phyloP scores from a whole-genome alignment of 92 coral and sea anemone species.

The Plumapathes pennacea region DNA sequence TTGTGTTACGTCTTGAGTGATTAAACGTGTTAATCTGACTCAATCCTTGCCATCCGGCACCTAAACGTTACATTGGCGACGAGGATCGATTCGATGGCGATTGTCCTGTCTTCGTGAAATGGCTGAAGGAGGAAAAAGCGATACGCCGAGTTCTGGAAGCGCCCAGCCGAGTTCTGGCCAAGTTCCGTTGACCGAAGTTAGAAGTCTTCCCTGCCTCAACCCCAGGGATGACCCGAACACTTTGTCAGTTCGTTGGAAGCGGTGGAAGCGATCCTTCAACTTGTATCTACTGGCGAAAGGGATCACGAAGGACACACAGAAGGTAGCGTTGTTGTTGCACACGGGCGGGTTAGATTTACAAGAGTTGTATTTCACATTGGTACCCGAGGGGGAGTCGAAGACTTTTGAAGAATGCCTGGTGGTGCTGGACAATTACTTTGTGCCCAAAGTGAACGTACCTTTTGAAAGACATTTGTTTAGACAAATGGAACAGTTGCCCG shows the following conservation, averaged over 20 bases:
- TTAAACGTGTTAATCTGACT: no score
- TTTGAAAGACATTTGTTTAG: conserved; percentile 40
- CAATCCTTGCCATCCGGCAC: no score
- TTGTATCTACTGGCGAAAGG: conserved; percentile 54
- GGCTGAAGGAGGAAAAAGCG: no score
- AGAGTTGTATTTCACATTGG: conserved; percentile 27
- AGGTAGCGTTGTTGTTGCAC: conserved; percentile 39
- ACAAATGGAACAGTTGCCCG: conserved; percentile 15
- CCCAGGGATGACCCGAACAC: conserved; percentile 50
- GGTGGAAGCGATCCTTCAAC: conserved; percentile 60
- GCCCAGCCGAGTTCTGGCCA: no score
- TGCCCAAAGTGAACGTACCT: conserved; percentile 33
- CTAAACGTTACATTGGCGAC: no score
- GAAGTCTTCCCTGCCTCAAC: conserved; percentile 41
- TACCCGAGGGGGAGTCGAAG: conserved; percentile 2
- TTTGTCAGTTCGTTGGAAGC: conserved; percentile 36
- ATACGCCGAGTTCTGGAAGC: no score
- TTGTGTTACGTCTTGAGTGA: no score
- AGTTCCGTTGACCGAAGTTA: no score
- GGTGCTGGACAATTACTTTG: conserved; percentile 25
- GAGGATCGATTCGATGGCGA: no score
- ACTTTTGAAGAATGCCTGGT: conserved; percentile 2
- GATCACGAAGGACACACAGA: conserved; percentile 45
- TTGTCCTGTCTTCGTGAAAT: no score
- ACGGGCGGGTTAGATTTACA: conserved; percentile 46